A percentile compares a stretch with the other conserved stretches of the same genome.
Evolutionary conservation across 2,797 vertebrate species (phyloP).

Genomic region (Rhynchonycteris naso): DNA sequence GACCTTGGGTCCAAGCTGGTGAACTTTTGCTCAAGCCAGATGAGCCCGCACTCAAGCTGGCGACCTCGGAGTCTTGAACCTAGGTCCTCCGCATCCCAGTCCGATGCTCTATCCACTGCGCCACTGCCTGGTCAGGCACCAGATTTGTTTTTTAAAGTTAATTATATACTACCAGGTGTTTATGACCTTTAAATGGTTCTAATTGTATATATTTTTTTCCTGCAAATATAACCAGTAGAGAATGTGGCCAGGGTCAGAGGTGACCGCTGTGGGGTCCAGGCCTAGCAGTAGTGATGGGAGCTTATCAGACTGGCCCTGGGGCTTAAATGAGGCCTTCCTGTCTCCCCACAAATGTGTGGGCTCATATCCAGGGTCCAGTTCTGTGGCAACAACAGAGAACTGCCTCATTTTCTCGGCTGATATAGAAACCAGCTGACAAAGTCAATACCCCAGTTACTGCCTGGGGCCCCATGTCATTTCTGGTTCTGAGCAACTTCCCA

Average conservation of each 20-base stretch:
- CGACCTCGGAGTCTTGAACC: too few species aligned
- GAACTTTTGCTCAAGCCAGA: too few species aligned
- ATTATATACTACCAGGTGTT: background rate
- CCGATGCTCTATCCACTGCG: too few species aligned
- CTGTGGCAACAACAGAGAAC: background rate
- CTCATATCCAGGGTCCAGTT: background rate
- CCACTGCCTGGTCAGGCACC: too few species aligned
- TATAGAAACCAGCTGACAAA: background rate
- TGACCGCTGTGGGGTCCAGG: background rate
- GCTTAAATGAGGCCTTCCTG: background rate
- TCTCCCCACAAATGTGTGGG: accelerated
- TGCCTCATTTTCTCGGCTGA: too few species aligned
- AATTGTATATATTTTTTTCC: background rate
- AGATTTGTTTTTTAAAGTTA: background rate
- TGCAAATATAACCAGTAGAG: background rate
- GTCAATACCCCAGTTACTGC: background rate
- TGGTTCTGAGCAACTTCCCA: background rate
- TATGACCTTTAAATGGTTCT: background rate
- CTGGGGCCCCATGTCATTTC: background rate
- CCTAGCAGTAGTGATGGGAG: background rate
- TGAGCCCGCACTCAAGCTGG: too few species aligned
- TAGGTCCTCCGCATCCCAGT: too few species aligned
- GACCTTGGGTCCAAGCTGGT: too few species aligned
- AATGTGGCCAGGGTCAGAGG: background rate
- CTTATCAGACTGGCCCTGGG: background rate